These are phyloP conservation scores for Seriola rivoliana DNA, from an alignment of 2,113 vertebrate species.

Conservation along the genomic window DNA sequence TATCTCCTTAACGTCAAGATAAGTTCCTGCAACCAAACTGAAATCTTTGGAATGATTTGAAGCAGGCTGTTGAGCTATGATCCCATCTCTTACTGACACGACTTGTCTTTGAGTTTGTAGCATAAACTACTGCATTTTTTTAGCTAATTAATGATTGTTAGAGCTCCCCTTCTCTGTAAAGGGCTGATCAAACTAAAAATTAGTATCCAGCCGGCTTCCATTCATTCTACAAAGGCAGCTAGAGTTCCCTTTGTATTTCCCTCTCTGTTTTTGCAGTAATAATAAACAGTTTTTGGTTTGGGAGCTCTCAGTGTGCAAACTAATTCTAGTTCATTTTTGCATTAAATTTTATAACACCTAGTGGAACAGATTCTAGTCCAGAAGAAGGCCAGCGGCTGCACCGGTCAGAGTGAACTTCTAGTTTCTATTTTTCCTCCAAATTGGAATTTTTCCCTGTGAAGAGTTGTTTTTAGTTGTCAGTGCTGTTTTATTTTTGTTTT, in stretches of 20 bases:
- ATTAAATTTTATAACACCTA: neutral
- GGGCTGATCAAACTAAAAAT: constrained; percentile 1
- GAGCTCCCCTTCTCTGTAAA: constrained; percentile 6
- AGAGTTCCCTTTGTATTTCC: neutral
- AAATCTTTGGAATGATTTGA: constrained; percentile 19
- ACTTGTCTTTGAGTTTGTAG: constrained; percentile 5
- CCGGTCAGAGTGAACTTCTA: neutral
- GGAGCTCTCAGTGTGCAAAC: neutral
- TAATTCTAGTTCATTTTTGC: neutral
- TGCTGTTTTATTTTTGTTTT: constrained; percentile 50
- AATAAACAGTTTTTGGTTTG: neutral
- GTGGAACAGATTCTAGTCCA: neutral
- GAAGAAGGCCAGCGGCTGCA: neutral
- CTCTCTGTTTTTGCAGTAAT: neutral
- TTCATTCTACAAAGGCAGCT: neutral
- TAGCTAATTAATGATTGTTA: neutral
- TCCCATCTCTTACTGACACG: too few relatives aligned
- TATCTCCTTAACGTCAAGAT: neutral
- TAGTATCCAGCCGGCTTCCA: neutral
- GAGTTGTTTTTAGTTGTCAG: constrained; percentile 34
- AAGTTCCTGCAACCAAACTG: constrained; percentile 9
- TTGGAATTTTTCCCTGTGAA: constrained; percentile 14
- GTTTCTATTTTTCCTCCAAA: constrained; percentile 22
- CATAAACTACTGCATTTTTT: neutral
- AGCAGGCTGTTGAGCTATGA: neutral